These are phyloP conservation scores for Epinotia bilunana DNA, from an alignment of 2,888 invertebrate species.

Conservation along the genomic window DNA sequence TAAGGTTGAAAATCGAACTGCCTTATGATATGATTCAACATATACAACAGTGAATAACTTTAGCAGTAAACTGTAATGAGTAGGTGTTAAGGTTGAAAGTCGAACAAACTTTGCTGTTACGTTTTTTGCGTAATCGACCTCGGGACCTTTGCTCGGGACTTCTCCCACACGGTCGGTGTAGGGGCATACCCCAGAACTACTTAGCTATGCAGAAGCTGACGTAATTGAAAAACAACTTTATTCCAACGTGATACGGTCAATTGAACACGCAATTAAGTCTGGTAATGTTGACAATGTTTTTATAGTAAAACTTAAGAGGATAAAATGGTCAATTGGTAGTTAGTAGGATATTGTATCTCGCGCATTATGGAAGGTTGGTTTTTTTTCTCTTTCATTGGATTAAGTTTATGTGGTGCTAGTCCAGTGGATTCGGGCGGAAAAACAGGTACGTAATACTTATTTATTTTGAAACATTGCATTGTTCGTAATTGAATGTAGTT, in stretches of 20 bases:
- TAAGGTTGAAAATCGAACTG: no score
- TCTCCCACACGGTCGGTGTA: neutral
- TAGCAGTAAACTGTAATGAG: no score
- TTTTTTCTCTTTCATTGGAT: neutral
- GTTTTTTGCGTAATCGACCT: neutral
- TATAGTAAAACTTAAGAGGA: neutral
- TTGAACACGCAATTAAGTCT: neutral
- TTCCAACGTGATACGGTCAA: neutral
- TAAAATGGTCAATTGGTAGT: neutral
- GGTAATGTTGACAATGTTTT: slow-evolving; percentile 1
- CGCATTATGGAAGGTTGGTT: slow-evolving; percentile 1
- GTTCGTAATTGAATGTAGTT: no score
- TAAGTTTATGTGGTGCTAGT: slow-evolving; percentile 1
- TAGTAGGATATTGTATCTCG: neutral
- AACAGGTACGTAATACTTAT: neutral
- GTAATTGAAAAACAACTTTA: neutral
- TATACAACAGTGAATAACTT: no score
- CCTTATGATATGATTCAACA: no score
- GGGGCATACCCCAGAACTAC: neutral
- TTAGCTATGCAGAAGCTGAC: neutral
- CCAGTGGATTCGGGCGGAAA: neutral
- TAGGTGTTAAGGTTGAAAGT: no score
- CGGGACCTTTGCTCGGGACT: neutral
- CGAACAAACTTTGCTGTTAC: no score
- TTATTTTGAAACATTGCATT: neutral